phyloP scores from a whole-genome alignment of 1,140 invertebrate species.

The Drosophila leontia region DNA sequence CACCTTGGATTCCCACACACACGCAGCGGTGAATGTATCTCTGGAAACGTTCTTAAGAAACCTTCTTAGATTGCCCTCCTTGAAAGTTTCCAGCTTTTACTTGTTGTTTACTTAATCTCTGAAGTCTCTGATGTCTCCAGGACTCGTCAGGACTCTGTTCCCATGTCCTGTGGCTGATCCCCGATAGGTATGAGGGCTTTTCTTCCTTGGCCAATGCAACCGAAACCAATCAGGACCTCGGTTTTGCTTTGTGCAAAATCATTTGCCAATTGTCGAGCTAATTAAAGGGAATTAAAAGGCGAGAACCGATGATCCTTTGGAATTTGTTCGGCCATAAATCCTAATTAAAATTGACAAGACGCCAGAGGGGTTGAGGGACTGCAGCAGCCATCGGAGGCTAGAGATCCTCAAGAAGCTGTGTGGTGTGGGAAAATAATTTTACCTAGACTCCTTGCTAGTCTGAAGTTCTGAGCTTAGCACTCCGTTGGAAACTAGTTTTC shows the following conservation, averaged over 20 bases:
- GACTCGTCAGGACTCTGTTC: background rate
- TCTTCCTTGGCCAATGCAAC: background rate
- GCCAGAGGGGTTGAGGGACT: constrained; percentile 18
- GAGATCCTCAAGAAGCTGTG: constrained; percentile 8
- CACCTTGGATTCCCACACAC: constrained; percentile 65
- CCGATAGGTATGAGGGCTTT: background rate
- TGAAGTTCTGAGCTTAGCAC: constrained; percentile 25
- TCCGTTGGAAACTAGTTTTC: constrained; percentile 47
- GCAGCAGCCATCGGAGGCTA: constrained; percentile 3
- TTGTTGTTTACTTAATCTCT: constrained; percentile 29
- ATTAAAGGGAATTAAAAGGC: constrained; percentile 53
- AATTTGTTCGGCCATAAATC: constrained; percentile 70
- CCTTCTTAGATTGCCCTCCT: no score
- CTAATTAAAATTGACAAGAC: constrained; percentile 78
- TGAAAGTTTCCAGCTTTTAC: no score
- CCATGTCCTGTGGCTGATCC: constrained; percentile 7
- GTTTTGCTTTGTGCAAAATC: constrained; percentile 65
- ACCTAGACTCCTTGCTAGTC: constrained; percentile 28
- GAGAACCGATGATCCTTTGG: constrained; percentile 4
- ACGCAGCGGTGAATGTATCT: constrained; percentile 6
- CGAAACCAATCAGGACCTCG: constrained; percentile 13
- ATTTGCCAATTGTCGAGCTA: constrained; percentile 77
- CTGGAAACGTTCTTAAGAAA: no score
- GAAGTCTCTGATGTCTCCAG: background rate
- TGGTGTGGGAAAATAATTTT: constrained; percentile 71